Conservation (phyloP, 2,888 invertebrate species). For the Cecidostiba fungosa region DNA sequence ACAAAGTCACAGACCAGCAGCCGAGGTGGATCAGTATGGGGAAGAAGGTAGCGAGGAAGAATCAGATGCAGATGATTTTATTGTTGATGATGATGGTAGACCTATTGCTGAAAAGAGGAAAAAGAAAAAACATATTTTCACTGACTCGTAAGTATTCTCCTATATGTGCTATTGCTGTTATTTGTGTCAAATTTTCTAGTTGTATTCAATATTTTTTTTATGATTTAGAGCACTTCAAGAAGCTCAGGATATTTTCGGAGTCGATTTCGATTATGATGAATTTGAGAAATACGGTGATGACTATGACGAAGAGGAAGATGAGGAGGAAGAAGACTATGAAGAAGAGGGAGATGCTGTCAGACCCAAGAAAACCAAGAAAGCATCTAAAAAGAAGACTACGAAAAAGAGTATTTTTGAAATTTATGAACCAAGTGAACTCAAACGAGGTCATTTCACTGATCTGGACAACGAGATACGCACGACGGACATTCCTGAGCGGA, state of each 20-base stretch:
- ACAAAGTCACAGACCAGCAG: slow-evolving; percentile 83
- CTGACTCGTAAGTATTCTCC: slow-evolving; percentile 90
- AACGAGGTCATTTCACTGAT: slow-evolving; percentile 97
- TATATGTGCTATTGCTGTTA: slow-evolving; percentile 39
- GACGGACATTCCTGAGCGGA: slow-evolving; percentile 94
- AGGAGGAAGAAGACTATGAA: slow-evolving; percentile 90
- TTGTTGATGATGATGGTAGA: slow-evolving; percentile 97
- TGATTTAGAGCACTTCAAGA: slow-evolving; percentile 91
- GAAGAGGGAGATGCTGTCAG: slow-evolving; percentile 84
- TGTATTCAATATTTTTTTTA: neutral
- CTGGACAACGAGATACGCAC: slow-evolving; percentile 94
- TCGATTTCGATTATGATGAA: slow-evolving; percentile 98
- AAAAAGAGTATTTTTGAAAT: slow-evolving; percentile 95
- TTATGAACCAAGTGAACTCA: slow-evolving; percentile 98
- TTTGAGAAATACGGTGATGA: slow-evolving; percentile 94
- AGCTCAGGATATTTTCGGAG: slow-evolving; percentile 99
- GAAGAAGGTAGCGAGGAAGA: slow-evolving; percentile 91
- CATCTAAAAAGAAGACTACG: slow-evolving; percentile 88
- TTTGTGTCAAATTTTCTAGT: slow-evolving; percentile 29
- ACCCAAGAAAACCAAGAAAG: slow-evolving; percentile 87
- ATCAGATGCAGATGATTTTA: slow-evolving; percentile 97
- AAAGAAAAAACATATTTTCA: slow-evolving; percentile 90
- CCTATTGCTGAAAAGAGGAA: slow-evolving; percentile 92
- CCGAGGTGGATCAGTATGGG: slow-evolving; percentile 85
- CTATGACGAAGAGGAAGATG: slow-evolving; percentile 92